phyloP scores from a whole-genome alignment of 2,797 vertebrate genomes.

The Bufotes viridis region DNA sequence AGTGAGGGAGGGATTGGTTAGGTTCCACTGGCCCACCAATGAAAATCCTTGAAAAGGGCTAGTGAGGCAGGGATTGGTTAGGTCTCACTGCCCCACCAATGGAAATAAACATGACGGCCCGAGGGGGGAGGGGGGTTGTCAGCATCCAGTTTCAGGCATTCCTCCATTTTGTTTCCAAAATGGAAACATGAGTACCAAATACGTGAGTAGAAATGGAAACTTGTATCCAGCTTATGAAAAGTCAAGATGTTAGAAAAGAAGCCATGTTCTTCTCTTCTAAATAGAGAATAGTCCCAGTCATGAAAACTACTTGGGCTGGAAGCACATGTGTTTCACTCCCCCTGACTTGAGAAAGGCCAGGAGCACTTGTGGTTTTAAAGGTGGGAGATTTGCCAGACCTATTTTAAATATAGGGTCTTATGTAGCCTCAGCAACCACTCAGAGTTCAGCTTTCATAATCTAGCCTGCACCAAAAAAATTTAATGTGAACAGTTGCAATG shows the following conservation, averaged over 20 bases:
- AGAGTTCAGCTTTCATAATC: neutral
- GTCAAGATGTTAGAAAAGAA: neutral
- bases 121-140: too few relatives aligned
- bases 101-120: too few relatives aligned
- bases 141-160: too few relatives aligned
- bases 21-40: too few relatives aligned
- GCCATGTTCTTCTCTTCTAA: neutral
- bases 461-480: neutral
- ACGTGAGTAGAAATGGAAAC: neutral
- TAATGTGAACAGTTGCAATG: too few relatives aligned
- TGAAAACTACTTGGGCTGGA: neutral
- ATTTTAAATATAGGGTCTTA: neutral
- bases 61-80: too few relatives aligned
- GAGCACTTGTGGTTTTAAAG: neutral
- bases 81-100: too few relatives aligned
- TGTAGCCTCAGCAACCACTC: neutral
- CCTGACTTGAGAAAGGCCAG: neutral
- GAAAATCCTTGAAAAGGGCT: too few relatives aligned
- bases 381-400: neutral
- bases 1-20: too few relatives aligned
- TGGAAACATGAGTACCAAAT: neutral
- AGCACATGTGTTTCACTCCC: neutral
- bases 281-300: conserved; percentile 11
- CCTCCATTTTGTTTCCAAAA: too few relatives aligned
- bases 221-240: neutral